Conservation (phyloP, 2,888 invertebrate genomes). For the Hyppa rectilinea region DNA sequence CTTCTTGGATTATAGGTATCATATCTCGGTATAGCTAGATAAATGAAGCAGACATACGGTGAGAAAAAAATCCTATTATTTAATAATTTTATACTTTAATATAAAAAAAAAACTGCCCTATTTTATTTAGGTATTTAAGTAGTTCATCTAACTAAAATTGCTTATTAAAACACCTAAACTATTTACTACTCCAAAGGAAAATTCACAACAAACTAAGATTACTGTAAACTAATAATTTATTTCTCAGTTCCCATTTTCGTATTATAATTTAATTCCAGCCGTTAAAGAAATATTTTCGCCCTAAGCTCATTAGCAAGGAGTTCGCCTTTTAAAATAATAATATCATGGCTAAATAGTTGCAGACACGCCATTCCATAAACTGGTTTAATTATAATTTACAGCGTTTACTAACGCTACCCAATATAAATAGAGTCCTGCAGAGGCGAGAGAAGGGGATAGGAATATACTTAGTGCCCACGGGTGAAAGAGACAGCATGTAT, state of each 20-base stretch:
- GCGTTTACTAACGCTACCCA: slow-evolving; percentile 66
- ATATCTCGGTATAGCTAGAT: too few relatives aligned
- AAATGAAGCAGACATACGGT: too few relatives aligned
- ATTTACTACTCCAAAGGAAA: slow-evolving; percentile 17
- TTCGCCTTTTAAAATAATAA: slow-evolving; percentile 66
- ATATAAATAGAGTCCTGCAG: slow-evolving; percentile 72
- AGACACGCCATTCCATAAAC: slow-evolving; percentile 69
- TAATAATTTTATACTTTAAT: not conserved
- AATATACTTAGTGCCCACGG: slow-evolving; percentile 15
- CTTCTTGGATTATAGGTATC: too few relatives aligned
- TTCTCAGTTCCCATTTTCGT: slow-evolving; percentile 42
- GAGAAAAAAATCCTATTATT: not conserved
- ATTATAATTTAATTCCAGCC: slow-evolving; percentile 51
- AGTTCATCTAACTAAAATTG: not conserved
- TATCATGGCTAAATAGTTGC: slow-evolving; percentile 66
- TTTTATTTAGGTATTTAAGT: not conserved
- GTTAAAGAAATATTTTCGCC: slow-evolving; percentile 59
- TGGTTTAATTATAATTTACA: slow-evolving; percentile 68
- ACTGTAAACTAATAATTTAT: slow-evolving; percentile 55
- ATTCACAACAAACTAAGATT: slow-evolving; percentile 30
- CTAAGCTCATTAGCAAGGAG: slow-evolving; percentile 61
- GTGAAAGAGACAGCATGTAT: slow-evolving; percentile 57
- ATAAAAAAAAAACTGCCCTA: not conserved
- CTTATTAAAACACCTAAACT: not conserved
- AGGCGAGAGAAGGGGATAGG: slow-evolving; percentile 50